These are phyloP conservation scores for Lacerta agilis DNA, from an alignment of 2,797 vertebrate species.

Conservation along the genomic window DNA sequence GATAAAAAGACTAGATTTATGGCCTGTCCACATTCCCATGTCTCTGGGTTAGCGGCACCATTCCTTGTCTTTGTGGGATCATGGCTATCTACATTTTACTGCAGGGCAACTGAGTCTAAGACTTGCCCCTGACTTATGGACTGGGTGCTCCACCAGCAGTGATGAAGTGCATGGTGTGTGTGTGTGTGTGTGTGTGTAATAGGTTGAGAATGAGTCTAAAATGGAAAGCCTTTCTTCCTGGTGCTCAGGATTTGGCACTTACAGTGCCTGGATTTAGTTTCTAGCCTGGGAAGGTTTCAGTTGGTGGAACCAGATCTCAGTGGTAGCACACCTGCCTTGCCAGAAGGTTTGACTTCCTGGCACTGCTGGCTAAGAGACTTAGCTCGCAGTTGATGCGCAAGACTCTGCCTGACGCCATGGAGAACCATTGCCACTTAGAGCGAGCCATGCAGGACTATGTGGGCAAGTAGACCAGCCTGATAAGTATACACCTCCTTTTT, in stretches of 20 bases:
- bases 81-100: too few species aligned
- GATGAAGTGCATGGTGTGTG: too few species aligned
- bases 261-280: neutral
- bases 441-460: neutral
- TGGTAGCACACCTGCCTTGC: neutral
- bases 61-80: neutral
- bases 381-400: neutral
- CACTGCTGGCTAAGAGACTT: accelerated
- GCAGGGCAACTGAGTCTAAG: too few species aligned
- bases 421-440: neutral
- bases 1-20: neutral
- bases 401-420: neutral
- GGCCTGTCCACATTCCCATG: neutral
- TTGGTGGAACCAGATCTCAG: neutral
- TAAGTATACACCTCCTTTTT: neutral
- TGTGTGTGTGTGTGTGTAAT: neutral
- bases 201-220: neutral
- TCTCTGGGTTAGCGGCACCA: neutral
- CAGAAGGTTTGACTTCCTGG: neutral
- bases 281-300: neutral
- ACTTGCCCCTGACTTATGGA: neutral
- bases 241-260: neutral
- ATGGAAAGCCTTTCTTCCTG: neutral
- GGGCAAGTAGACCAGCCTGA: too few species aligned
- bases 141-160: neutral